A percentile compares a stretch with the other conserved stretches of the same genome.
Conservation (phyloP, 2,113 vertebrate species). For the Drymodes brunneopygia region DNA sequence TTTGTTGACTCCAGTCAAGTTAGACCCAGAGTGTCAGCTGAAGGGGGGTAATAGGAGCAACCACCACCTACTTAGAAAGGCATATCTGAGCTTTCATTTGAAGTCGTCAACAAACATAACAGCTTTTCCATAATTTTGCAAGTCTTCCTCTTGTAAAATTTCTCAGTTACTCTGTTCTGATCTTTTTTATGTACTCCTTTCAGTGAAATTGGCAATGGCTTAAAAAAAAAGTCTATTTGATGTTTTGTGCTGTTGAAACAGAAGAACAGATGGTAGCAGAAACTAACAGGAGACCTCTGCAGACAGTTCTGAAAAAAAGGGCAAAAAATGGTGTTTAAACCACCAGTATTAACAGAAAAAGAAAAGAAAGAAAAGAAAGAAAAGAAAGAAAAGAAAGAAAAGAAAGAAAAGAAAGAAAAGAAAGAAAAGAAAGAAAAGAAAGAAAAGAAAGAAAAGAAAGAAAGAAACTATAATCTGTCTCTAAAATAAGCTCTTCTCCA, state of each 20-base stretch:
- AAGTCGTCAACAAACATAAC: conserved; percentile 32
- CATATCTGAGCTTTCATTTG: conserved; percentile 10
- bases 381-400: background rate
- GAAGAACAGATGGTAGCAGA: conserved; percentile 24
- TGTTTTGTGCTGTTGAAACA: background rate
- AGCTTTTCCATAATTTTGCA: background rate
- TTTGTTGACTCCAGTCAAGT: background rate
- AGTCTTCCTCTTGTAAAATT: background rate
- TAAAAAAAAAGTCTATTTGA: background rate
- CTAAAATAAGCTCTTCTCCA: background rate
- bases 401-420: background rate
- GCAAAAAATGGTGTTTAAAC: background rate
- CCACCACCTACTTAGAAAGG: background rate
- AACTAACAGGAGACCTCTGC: background rate
- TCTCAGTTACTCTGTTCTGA: background rate
- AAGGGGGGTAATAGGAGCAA: background rate
- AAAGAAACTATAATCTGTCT: background rate
- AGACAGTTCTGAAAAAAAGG: background rate
- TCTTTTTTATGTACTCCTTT: background rate
- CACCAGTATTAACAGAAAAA: background rate
- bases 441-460: too few species aligned
- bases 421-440: background rate
- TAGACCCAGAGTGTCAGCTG: background rate
- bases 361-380: background rate
- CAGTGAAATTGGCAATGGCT: background rate